Conservation (phyloP, 2,797 vertebrate species). For the Clarias fuscus region DNA sequence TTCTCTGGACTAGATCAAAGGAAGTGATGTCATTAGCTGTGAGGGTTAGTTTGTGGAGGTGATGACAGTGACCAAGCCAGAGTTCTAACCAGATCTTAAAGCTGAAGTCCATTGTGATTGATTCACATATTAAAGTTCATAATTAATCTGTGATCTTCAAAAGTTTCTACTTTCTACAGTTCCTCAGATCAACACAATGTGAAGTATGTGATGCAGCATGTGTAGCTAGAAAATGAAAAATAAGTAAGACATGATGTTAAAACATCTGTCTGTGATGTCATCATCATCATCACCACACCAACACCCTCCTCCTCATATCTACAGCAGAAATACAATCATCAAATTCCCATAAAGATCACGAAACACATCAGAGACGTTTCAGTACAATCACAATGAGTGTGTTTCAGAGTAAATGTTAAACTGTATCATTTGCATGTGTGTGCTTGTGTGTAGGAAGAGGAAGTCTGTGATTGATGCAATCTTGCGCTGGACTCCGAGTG, state of each 20-base stretch:
- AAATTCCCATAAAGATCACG: neutral
- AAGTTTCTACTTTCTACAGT: neutral
- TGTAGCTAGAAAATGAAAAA: too few relatives aligned
- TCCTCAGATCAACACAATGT: neutral
- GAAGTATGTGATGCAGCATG: too few relatives aligned
- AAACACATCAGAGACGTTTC: too few relatives aligned
- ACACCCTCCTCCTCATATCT: too few relatives aligned
- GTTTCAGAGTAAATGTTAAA: neutral
- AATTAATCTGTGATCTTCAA: neutral
- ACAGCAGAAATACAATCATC: too few relatives aligned
- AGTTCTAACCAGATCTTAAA: neutral
- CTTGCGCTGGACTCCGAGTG: slow-evolving; percentile 52
- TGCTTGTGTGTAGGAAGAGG: slow-evolving; percentile 51
- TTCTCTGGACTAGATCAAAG: neutral
- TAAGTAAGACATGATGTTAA: too few relatives aligned
- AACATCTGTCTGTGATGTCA: too few relatives aligned
- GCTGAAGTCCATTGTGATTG: neutral
- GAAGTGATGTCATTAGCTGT: neutral
- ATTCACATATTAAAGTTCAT: neutral
- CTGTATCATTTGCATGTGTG: neutral
- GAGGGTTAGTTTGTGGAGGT: neutral
- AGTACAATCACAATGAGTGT: neutral
- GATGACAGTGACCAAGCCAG: neutral
- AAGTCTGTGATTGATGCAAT: slow-evolving; percentile 54
- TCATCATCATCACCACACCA: too few relatives aligned